Evolutionary conservation across 2,113 vertebrate genomes (phyloP).

Genomic region (Martes martes): DNA sequence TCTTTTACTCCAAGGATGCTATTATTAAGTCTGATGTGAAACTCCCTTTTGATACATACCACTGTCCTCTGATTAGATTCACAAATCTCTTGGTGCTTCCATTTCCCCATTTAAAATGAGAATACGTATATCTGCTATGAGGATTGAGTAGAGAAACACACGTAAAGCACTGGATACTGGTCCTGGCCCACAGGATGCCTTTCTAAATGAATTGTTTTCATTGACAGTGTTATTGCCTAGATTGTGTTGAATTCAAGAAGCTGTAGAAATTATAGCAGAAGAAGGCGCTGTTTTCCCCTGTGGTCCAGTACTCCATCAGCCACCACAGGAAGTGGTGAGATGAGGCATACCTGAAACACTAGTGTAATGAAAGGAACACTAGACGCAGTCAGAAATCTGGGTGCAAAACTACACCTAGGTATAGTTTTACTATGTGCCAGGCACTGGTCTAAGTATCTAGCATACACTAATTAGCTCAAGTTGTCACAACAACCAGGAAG

Average conservation of each 20-base stretch:
- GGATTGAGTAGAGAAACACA: background rate
- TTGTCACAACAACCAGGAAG: background rate
- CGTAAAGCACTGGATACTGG: background rate
- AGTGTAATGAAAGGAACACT: background rate
- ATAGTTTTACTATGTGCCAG: background rate
- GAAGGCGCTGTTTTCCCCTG: background rate
- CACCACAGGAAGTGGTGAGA: background rate
- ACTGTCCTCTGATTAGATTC: background rate
- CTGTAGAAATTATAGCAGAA: background rate
- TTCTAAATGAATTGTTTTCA: background rate
- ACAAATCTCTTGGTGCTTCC: background rate
- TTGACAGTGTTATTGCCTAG: background rate
- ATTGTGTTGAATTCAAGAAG: background rate
- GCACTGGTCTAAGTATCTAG: background rate
- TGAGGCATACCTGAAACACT: background rate
- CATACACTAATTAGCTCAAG: background rate
- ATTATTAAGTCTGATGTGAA: background rate
- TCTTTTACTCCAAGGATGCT: slow-evolving; percentile 43
- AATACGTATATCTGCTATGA: background rate
- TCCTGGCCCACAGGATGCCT: background rate
- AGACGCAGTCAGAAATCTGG: background rate
- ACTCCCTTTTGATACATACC: background rate
- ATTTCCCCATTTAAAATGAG: background rate
- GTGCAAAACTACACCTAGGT: background rate
- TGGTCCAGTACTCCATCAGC: rapidly evolving